Conservation (phyloP, 2,797 vertebrate genomes). For the Xerus rutilus region DNA sequence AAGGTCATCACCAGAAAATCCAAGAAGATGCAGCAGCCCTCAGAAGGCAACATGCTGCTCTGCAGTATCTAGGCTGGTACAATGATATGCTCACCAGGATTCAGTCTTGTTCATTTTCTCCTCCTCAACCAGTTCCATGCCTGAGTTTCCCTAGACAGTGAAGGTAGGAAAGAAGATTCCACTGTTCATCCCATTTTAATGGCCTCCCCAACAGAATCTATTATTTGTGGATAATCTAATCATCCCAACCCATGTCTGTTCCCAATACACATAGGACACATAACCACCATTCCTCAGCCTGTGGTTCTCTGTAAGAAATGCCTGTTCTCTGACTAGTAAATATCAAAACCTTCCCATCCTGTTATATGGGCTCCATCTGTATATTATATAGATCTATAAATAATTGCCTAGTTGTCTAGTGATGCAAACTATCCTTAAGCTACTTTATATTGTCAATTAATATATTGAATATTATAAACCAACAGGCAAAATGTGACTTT, state of each 20-base stretch:
- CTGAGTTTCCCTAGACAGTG: not conserved
- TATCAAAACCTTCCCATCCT: not conserved
- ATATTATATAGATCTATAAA: not conserved
- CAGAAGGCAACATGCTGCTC: not conserved
- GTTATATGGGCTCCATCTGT: not conserved
- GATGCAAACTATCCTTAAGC: conserved; percentile 54
- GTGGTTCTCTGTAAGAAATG: conserved; percentile 8
- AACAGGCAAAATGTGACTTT: conserved; percentile 69
- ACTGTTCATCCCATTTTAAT: not conserved
- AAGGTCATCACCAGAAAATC: not conserved
- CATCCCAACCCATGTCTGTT: not conserved
- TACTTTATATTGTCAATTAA: conserved; percentile 78
- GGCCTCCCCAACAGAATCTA: not conserved
- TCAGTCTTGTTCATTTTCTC: not conserved
- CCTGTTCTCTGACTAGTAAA: not conserved
- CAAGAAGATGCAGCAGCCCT: not conserved
- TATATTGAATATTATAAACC: conserved; percentile 83
- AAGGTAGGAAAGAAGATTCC: not conserved
- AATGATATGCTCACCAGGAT: not conserved
- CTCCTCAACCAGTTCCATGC: not conserved
- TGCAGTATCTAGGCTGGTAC: not conserved
- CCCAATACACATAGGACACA: not conserved
- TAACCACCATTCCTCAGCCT: not conserved
- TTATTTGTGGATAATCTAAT: not conserved
- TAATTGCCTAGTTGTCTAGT: conserved; percentile 5